phyloP scores from a whole-genome alignment of 1,140 invertebrate species.

The Trachymyrmex septentrionalis region DNA sequence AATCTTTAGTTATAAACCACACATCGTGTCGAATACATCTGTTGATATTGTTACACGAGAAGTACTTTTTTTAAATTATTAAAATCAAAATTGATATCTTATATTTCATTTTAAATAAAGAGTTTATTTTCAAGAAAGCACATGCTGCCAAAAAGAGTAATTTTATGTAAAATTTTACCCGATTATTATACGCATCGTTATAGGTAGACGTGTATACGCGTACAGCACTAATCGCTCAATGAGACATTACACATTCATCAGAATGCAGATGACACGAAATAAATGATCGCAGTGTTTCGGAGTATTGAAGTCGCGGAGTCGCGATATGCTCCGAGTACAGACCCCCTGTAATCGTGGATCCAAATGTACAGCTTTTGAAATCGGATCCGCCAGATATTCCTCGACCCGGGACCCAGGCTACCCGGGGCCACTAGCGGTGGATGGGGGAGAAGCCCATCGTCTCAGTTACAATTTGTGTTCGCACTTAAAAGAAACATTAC shows the following conservation, averaged over 20 bases:
- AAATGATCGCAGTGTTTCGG: conserved; percentile 24
- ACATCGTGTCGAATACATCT: no score
- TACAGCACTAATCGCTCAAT: not conserved
- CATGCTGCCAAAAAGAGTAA: not conserved
- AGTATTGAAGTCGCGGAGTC: conserved; percentile 34
- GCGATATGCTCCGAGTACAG: conserved; percentile 58
- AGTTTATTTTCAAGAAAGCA: not conserved
- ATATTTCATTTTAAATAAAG: not conserved
- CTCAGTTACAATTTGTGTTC: conserved; percentile 87
- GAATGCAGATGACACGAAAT: not conserved
- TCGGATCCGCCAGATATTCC: conserved; percentile 82
- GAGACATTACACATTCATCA: not conserved
- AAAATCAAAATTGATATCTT: not conserved
- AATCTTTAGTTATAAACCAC: not conserved
- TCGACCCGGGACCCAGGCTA: conserved; percentile 65
- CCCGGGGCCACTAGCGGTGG: conserved; percentile 20
- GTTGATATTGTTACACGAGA: not conserved
- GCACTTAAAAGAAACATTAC: conserved; percentile 87
- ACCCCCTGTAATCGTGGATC: conserved; percentile 71
- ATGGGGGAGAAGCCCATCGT: conserved; percentile 78
- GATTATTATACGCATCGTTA: not conserved
- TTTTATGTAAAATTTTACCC: not conserved
- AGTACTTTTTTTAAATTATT: not conserved
- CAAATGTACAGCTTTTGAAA: conserved; percentile 84
- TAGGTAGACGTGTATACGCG: not conserved